Evolutionary conservation across 2,888 invertebrate genomes (phyloP).

Genomic region (Esperia sulphurella): DNA sequence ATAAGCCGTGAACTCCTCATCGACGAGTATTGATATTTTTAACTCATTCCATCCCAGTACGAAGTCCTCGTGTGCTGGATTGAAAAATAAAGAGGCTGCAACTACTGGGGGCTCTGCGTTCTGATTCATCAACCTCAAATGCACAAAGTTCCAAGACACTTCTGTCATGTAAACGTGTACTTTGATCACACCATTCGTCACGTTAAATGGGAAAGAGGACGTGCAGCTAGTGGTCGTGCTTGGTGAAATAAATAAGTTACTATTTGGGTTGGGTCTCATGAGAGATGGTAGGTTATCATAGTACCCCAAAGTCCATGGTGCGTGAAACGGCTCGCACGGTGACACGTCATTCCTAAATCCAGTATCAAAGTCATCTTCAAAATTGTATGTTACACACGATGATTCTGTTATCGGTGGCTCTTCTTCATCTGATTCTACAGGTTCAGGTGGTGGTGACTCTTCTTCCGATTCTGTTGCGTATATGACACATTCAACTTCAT

Average conservation of each 20-base stretch:
- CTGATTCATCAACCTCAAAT: too few relatives aligned
- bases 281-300: constrained; percentile 26
- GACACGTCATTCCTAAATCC: neutral
- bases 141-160: too few relatives aligned
- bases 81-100: constrained; percentile 1
- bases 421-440: too few relatives aligned
- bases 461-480: constrained; percentile 17
- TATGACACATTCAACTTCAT: constrained; percentile 32
- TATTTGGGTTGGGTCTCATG: constrained; percentile 23
- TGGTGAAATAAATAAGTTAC: constrained; percentile 32
- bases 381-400: too few relatives aligned
- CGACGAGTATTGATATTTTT: too few relatives aligned
- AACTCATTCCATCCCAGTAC: constrained; percentile 27
- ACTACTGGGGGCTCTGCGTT: constrained; percentile 7
- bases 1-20: too few relatives aligned
- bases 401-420: too few relatives aligned
- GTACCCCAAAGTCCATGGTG: constrained; percentile 5
- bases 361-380: too few relatives aligned
- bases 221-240: constrained; percentile 21
- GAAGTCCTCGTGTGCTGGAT: constrained; percentile 9
- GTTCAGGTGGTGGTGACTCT: too few relatives aligned
- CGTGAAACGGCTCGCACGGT: neutral
- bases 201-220: constrained; percentile 26
- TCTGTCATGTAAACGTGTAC: constrained; percentile 32
- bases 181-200: constrained; percentile 39